These are phyloP conservation scores for Amblyornis subalaris DNA, from an alignment of 2,113 vertebrate species.

Conservation along the genomic window DNA sequence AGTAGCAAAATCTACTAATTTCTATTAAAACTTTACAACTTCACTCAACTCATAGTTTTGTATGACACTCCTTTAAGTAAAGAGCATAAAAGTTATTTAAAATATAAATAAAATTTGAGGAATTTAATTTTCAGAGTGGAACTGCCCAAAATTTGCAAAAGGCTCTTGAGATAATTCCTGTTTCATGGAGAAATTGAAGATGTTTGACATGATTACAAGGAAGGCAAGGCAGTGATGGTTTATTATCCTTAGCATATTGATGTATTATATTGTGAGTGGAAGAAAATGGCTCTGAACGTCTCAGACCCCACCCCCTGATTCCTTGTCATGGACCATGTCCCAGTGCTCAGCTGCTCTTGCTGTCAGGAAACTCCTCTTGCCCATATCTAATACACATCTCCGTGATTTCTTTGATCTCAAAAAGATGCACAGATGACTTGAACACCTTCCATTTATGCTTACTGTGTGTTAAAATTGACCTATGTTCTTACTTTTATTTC, in stretches of 20 bases:
- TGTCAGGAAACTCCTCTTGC: background rate
- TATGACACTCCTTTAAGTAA: background rate
- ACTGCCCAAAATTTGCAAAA: background rate
- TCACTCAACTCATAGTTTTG: background rate
- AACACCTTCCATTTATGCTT: background rate
- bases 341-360: fast-evolving
- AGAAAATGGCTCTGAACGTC: background rate
- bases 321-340: background rate
- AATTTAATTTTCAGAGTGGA: background rate
- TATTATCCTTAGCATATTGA: background rate
- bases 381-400: background rate
- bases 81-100: background rate
- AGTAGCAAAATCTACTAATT: background rate
- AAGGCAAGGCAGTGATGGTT: background rate
- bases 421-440: background rate
- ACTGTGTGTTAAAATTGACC: fast-evolving
- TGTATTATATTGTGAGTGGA: background rate
- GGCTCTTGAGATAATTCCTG: background rate
- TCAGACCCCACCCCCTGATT: background rate
- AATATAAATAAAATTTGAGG: background rate
- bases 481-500: background rate
- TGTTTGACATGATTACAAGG: background rate
- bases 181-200: background rate
- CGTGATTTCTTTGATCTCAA: background rate
- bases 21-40: background rate